Evolutionary conservation across 2,113 vertebrate genomes (phyloP).

Genomic region (Cottus gobio): DNA sequence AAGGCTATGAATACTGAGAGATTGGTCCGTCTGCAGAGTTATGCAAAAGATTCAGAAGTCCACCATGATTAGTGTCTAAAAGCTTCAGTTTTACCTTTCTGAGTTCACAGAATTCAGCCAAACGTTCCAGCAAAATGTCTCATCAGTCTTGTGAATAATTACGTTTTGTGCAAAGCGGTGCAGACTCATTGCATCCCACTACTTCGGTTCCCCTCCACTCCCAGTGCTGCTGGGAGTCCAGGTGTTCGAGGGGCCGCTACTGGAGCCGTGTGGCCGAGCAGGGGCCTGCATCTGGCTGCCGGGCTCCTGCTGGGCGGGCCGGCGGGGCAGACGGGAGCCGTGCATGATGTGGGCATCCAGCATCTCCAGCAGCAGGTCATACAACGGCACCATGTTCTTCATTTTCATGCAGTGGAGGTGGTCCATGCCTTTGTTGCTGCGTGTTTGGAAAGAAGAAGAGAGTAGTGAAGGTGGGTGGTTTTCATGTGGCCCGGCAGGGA

Average conservation of each 20-base stretch:
- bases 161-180: slow-evolving; percentile 28
- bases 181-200: slow-evolving; percentile 10
- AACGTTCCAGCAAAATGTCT: slow-evolving; percentile 11
- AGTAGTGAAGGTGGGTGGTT: not conserved
- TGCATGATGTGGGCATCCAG: slow-evolving; percentile 93
- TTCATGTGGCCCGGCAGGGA: too few relatives aligned
- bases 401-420: slow-evolving; percentile 99
- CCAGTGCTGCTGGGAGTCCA: slow-evolving; percentile 50
- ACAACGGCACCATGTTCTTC: slow-evolving; percentile 95
- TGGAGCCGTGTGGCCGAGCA: not conserved
- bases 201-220: slow-evolving; percentile 20
- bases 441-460: not conserved
- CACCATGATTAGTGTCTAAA: slow-evolving; percentile 17
- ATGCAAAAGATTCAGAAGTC: not conserved
- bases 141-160: slow-evolving; percentile 3
- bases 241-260: slow-evolving; percentile 26
- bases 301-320: slow-evolving; percentile 23
- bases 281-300: slow-evolving; percentile 35
- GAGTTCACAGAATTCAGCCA: slow-evolving; percentile 20
- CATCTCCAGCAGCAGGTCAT: slow-evolving; percentile 97
- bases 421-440: slow-evolving; percentile 98
- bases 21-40: not conserved
- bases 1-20: slow-evolving; percentile 22
- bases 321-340: slow-evolving; percentile 75
- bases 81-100: not conserved